Percentiles rank a stretch among this genome's conserved stretches.
Evolutionary conservation across 2,113 vertebrate species (phyloP).

Genomic region (Pelvicachromis taeniatus): DNA sequence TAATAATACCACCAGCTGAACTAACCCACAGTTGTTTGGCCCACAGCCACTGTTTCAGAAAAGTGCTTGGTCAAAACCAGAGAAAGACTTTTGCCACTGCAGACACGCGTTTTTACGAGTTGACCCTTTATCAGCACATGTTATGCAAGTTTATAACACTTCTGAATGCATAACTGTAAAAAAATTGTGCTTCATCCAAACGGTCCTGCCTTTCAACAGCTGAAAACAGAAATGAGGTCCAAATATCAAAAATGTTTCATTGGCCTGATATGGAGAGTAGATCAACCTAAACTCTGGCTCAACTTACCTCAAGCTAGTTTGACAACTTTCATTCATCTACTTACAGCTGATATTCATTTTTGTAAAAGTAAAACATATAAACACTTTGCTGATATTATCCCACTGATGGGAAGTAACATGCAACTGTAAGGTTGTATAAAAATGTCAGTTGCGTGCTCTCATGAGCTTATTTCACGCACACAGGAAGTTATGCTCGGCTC

Average conservation of each 20-base stretch:
- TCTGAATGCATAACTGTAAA: background rate
- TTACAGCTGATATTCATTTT: fast-evolving
- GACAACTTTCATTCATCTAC: background rate
- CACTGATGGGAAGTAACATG: constrained; percentile 8
- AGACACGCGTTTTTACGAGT: background rate
- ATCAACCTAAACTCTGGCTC: background rate
- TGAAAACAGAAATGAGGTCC: background rate
- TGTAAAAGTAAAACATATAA: background rate
- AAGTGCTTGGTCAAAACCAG: background rate
- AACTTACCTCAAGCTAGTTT: background rate
- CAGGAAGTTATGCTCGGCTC: constrained; percentile 13
- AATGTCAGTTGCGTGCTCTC: background rate
- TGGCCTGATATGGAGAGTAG: background rate
- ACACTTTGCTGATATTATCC: background rate
- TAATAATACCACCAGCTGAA: background rate
- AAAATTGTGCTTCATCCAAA: background rate
- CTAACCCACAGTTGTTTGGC: background rate
- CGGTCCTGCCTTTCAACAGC: background rate
- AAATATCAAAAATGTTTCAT: background rate
- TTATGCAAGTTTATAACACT: background rate
- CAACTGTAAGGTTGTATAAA: background rate
- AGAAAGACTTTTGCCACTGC: background rate
- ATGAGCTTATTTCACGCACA: background rate
- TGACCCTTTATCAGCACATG: background rate
- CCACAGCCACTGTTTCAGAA: background rate